A percentile compares a stretch with the other conserved stretches of the same genome.
Conservation (phyloP, 2,888 invertebrate species). For the Laothoe populi region DNA sequence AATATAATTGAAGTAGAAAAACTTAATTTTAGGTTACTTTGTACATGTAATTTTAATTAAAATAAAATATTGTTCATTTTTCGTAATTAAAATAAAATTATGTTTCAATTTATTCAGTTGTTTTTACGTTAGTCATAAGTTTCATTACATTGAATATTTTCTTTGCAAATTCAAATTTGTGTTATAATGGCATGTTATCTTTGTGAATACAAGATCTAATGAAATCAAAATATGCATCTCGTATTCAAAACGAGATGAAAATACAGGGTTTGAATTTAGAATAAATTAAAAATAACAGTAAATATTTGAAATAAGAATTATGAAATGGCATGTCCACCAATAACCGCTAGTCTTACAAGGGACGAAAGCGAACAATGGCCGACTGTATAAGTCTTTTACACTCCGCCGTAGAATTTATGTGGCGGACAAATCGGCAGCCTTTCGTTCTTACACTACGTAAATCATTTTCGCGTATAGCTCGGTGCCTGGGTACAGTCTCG, state of each 20-base stretch:
- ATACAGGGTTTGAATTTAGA: neutral
- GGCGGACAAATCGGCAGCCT: constrained; percentile 58
- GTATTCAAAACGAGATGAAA: neutral
- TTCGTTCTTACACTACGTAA: constrained; percentile 69
- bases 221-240: neutral
- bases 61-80: neutral
- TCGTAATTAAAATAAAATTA: too few relatives aligned
- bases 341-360: neutral
- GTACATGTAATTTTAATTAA: neutral
- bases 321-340: neutral
- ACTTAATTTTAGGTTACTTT: too few relatives aligned
- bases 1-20: too few relatives aligned
- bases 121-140: neutral
- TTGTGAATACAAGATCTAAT: neutral
- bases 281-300: neutral
- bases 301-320: neutral
- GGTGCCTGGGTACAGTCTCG: constrained; percentile 26
- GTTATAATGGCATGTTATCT: neutral
- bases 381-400: constrained; percentile 71
- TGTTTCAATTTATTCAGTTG: too few relatives aligned
- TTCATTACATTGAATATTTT: neutral
- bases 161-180: neutral
- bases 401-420: constrained; percentile 61
- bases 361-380: constrained; percentile 54
- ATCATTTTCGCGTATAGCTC: constrained; percentile 67